These are phyloP conservation scores for Drosophila atroscutellata DNA, from an alignment of 2,888 invertebrate species.

Conservation along the genomic window DNA sequence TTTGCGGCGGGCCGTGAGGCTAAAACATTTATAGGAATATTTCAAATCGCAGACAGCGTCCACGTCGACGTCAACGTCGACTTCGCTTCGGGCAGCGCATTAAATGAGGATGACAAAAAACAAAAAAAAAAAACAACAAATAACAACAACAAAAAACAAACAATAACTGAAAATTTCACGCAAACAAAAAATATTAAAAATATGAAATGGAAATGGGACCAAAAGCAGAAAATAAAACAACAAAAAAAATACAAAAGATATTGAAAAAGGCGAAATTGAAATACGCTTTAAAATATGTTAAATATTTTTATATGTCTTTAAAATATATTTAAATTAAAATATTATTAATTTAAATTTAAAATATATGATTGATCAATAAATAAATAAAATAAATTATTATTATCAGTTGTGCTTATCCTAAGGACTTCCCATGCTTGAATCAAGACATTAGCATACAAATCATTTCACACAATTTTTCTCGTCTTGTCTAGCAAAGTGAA, in stretches of 20 bases:
- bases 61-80: conserved; percentile 10
- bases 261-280: neutral
- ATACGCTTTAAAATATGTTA: conserved; percentile 17
- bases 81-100: conserved; percentile 48
- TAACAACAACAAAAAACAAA: conserved; percentile 34
- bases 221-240: conserved; percentile 35
- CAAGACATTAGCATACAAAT: neutral
- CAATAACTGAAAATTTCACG: conserved; percentile 33
- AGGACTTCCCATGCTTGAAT: neutral
- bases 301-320: no score
- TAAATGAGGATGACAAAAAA: conserved; percentile 70
- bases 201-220: conserved; percentile 51
- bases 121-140: conserved; percentile 4
- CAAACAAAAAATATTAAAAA: conserved; percentile 34
- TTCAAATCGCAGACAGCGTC: conserved; percentile 70
- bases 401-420: neutral
- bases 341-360: neutral
- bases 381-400: neutral
- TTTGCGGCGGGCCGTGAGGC: conserved; percentile 65
- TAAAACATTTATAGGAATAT: conserved; percentile 79
- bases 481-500: neutral
- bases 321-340: no score
- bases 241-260: neutral
- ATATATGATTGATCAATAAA: neutral
- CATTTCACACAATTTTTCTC: neutral